Evolutionary conservation across 2,888 invertebrate genomes (phyloP).

Genomic region (Eledone cirrhosa): DNA sequence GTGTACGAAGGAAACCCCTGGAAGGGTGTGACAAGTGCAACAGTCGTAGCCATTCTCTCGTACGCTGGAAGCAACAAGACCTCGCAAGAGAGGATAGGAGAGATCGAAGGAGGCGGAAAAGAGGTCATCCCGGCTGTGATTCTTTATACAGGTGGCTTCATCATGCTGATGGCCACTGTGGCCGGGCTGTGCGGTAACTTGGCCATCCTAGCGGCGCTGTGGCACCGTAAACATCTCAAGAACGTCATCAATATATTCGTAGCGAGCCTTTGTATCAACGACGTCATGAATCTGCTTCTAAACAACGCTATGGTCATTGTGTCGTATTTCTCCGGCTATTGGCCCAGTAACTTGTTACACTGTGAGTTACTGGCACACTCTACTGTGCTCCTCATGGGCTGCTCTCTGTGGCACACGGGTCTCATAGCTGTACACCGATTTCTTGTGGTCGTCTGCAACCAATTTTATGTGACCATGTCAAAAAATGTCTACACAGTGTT

Average conservation of each 20-base stretch:
- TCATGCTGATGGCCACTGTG: slow-evolving; percentile 58
- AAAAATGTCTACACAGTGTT: slow-evolving; percentile 61
- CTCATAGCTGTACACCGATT: slow-evolving; percentile 63
- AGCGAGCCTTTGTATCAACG: slow-evolving; percentile 63
- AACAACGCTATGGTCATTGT: slow-evolving; percentile 60
- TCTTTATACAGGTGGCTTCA: slow-evolving; percentile 52
- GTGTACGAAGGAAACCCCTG: background rate
- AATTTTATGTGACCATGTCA: slow-evolving; percentile 61
- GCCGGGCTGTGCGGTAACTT: slow-evolving; percentile 58
- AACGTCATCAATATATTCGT: slow-evolving; percentile 64
- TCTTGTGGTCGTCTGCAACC: slow-evolving; percentile 62
- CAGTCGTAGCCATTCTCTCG: background rate
- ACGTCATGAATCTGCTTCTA: slow-evolving; percentile 58
- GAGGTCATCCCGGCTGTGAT: slow-evolving; percentile 49
- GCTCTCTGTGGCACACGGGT: slow-evolving; percentile 63
- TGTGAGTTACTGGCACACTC: slow-evolving; percentile 63
- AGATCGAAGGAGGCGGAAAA: no score
- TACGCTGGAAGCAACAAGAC: no score
- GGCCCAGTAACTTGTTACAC: slow-evolving; percentile 56
- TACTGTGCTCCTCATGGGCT: slow-evolving; percentile 61
- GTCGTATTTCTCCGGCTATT: slow-evolving; percentile 58
- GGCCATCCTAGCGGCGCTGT: slow-evolving; percentile 54
- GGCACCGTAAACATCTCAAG: slow-evolving; percentile 48
- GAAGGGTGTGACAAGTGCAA: background rate
- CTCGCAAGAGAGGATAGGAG: no score